These are phyloP conservation scores for Saturnia japonica DNA, from an alignment of 2,888 invertebrate species.

Conservation along the genomic window DNA sequence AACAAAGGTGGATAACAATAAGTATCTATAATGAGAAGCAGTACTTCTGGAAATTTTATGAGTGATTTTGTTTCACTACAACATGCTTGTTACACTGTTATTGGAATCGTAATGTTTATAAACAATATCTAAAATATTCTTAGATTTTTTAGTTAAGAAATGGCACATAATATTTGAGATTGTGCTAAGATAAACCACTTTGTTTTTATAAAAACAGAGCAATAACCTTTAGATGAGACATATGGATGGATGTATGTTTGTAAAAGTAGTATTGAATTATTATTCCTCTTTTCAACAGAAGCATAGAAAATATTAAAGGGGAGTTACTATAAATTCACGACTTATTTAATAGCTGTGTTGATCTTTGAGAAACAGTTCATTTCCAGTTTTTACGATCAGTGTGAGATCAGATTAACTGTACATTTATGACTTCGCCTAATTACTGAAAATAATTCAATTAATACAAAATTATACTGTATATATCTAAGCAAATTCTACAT, in stretches of 20 bases:
- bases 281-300: neutral
- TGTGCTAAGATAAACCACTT: neutral
- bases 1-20: conserved; percentile 7
- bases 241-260: too few species aligned
- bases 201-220: neutral
- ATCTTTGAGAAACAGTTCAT: neutral
- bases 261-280: neutral
- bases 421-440: too few species aligned
- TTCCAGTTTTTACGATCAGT: too few species aligned
- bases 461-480: too few species aligned
- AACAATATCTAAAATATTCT: neutral
- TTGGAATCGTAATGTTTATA: too few species aligned
- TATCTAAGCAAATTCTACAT: too few species aligned
- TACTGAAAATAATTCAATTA: too few species aligned
- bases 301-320: neutral
- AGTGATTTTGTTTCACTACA: neutral
- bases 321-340: neutral
- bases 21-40: neutral
- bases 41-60: neutral
- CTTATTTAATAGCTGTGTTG: neutral
- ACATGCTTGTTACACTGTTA: neutral
- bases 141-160: neutral
- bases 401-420: too few species aligned
- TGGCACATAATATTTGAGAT: neutral
- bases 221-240: neutral